Percentiles rank a stretch among this genome's conserved stretches.
These are phyloP conservation scores for Fratercula arctica DNA, from an alignment of 2,797 vertebrate species.

Conservation along the genomic window DNA sequence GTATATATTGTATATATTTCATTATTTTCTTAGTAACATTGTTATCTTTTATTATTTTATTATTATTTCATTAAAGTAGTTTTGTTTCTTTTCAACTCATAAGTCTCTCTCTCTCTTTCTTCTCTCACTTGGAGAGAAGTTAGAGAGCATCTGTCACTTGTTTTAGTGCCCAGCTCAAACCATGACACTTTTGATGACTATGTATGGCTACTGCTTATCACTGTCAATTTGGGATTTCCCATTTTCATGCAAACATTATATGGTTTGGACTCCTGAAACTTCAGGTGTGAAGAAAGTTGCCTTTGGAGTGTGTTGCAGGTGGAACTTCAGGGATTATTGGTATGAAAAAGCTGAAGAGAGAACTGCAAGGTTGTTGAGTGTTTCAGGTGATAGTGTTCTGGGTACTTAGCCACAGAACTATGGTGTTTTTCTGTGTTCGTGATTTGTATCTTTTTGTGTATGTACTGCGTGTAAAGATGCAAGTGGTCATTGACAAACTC, in stretches of 20 bases:
- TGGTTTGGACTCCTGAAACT: neutral
- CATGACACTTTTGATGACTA: neutral
- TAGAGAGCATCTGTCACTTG: neutral
- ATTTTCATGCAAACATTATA: accelerated
- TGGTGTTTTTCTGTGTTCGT: neutral
- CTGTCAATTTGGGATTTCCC: neutral
- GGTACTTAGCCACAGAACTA: neutral
- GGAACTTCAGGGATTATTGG: neutral
- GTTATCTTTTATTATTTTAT: neutral
- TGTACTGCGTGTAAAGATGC: neutral
- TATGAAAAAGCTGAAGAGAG: neutral
- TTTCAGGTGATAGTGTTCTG: neutral
- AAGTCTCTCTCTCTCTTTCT: neutral
- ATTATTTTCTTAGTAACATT: neutral
- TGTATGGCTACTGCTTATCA: neutral
- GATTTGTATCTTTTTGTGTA: neutral
- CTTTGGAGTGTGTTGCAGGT: neutral
- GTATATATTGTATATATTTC: neutral
- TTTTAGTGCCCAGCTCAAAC: neutral
- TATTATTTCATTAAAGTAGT: neutral
- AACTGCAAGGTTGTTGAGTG: accelerated
- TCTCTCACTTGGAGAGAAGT: neutral
- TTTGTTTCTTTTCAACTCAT: neutral
- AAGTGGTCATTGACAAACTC: neutral
- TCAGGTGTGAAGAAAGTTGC: neutral